Conservation (phyloP, 2,113 vertebrate genomes). For the Pygoscelis adeliae region DNA sequence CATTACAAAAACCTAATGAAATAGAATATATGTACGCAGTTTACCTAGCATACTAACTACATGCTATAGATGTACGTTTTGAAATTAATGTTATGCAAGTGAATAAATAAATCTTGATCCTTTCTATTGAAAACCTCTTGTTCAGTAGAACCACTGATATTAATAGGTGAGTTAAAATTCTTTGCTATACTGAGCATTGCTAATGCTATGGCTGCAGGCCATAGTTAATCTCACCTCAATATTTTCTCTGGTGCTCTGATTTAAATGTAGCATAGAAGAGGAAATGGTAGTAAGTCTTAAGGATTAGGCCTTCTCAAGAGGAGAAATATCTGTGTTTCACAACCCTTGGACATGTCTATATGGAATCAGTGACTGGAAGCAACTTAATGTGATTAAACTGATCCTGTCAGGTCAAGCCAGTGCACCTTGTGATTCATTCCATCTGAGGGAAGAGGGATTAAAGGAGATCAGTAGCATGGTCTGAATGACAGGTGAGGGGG, state of each 20-base stretch:
- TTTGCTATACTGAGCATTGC: neutral
- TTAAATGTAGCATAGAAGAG: neutral
- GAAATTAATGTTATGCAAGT: neutral
- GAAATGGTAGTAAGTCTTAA: neutral
- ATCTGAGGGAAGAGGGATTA: neutral
- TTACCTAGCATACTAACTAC: neutral
- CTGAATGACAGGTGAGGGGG: neutral
- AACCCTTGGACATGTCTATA: neutral
- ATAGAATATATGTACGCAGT: neutral
- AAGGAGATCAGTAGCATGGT: neutral
- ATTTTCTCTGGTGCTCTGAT: neutral
- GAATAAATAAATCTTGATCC: neutral
- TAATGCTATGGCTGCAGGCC: neutral
- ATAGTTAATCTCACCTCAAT: neutral
- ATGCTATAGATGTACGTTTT: neutral
- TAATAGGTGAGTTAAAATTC: neutral
- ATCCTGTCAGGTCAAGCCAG: neutral
- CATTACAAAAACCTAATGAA: neutral
- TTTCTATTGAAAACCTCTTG: neutral
- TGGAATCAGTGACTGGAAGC: neutral
- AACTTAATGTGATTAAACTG: neutral
- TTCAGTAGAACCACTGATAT: neutral
- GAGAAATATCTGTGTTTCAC: neutral
- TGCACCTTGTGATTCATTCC: neutral
- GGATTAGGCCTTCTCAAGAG: neutral